Percentiles rank a stretch among this genome's conserved stretches.
phyloP scores from a whole-genome alignment of 2,888 invertebrate species.

The Diabrotica balteata region DNA sequence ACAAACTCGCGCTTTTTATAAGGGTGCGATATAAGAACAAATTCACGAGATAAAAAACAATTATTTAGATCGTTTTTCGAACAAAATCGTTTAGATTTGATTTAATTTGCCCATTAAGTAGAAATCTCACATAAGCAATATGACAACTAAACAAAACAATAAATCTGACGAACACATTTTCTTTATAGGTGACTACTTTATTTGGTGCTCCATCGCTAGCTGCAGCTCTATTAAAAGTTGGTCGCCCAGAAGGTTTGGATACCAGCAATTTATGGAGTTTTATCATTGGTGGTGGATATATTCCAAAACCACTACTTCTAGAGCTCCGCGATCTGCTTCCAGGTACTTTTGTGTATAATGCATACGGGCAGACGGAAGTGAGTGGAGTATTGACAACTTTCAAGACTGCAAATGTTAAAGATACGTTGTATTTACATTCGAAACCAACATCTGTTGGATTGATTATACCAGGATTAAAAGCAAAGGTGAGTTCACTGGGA shows the following conservation, averaged over 20 bases:
- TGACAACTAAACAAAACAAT: too few species aligned
- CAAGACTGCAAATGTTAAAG: constrained; percentile 44
- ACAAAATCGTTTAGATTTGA: too few species aligned
- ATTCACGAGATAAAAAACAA: too few species aligned
- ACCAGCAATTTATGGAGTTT: constrained; percentile 48
- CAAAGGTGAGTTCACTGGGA: constrained; percentile 44
- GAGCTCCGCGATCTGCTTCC: constrained; percentile 53
- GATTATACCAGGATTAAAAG: constrained; percentile 45
- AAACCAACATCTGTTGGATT: constrained; percentile 50
- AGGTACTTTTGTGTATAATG: constrained; percentile 49
- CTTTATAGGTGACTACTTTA: constrained; percentile 44
- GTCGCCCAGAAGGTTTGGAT: constrained; percentile 52
- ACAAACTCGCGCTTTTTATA: too few species aligned
- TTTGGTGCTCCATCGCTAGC: constrained; percentile 49
- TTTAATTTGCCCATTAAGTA: too few species aligned
- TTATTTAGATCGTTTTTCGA: too few species aligned
- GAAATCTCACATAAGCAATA: too few species aligned
- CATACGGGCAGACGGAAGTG: constrained; percentile 56
- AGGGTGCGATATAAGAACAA: too few species aligned
- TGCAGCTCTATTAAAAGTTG: constrained; percentile 46
- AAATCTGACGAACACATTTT: background rate
- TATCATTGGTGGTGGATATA: constrained; percentile 49
- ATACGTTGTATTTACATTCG: constrained; percentile 45
- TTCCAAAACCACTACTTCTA: constrained; percentile 44
- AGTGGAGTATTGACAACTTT: constrained; percentile 49